phyloP scores from a whole-genome alignment of 2,113 vertebrate species.

The Phalacrocorax pelagicus region DNA sequence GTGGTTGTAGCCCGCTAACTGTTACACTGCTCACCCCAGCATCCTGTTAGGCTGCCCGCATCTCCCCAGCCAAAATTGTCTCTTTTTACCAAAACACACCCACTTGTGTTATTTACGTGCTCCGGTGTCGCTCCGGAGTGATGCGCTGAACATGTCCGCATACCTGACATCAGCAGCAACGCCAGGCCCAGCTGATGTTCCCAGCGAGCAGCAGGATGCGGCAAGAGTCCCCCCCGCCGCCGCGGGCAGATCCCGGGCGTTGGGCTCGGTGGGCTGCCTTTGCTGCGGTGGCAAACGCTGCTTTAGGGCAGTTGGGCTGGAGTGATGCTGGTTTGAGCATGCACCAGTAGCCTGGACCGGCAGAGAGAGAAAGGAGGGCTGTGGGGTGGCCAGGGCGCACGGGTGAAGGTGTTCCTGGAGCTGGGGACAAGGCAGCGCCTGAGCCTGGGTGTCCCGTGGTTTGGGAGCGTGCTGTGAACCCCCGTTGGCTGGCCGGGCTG shows the following conservation, averaged over 20 bases:
- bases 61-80: not conserved
- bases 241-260: not conserved
- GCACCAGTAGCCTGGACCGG: not conserved
- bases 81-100: not conserved
- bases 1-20: not conserved
- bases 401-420: not conserved
- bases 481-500: fast-evolving
- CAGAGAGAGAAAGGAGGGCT: not conserved
- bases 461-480: not conserved
- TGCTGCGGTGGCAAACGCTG: not conserved
- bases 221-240: not conserved
- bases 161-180: not conserved
- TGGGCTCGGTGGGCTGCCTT: no score
- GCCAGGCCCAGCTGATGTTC: not conserved
- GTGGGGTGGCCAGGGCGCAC: not conserved
- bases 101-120: not conserved
- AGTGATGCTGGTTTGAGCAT: not conserved
- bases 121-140: not conserved
- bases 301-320: not conserved
- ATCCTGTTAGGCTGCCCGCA: not conserved
- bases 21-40: not conserved
- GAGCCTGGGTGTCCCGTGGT: not conserved
- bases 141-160: not conserved
- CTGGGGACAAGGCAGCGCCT: not conserved
- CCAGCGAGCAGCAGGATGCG: not conserved